Evolutionary conservation across 2,888 invertebrate genomes (phyloP).

Genomic region (Ditylenchus weischeri): DNA sequence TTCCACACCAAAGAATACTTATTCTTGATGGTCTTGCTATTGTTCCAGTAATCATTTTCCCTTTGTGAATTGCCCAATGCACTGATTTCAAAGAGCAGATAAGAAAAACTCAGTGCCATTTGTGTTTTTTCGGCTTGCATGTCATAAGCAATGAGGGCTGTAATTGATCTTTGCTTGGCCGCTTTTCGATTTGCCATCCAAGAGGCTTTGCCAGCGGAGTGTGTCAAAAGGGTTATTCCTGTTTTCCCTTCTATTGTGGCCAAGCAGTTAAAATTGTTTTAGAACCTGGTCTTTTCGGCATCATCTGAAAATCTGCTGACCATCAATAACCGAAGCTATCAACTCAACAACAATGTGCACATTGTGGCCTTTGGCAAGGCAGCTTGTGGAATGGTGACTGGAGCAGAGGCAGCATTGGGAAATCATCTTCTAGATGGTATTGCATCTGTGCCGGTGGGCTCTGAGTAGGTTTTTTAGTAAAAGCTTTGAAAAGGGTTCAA

Average conservation of each 20-base stretch:
- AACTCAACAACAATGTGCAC: slow-evolving; percentile 33
- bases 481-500: no score
- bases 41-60: neutral
- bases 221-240: slow-evolving; percentile 14
- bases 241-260: neutral
- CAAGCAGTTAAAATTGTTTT: neutral
- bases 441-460: slow-evolving; percentile 38
- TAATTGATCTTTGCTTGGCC: slow-evolving; percentile 13
- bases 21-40: neutral
- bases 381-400: slow-evolving; percentile 44
- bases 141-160: neutral
- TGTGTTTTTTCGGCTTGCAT: no score
- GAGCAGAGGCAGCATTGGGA: slow-evolving; percentile 38
- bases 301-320: slow-evolving; percentile 9
- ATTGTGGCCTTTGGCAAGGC: slow-evolving; percentile 53
- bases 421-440: slow-evolving; percentile 34
- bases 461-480: slow-evolving; percentile 19
- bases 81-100: neutral
- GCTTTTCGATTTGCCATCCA: slow-evolving; percentile 14
- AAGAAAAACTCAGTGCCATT: neutral
- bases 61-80: neutral
- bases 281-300: slow-evolving; percentile 6
- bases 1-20: neutral
- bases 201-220: slow-evolving; percentile 13
- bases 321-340: slow-evolving; percentile 24